Conservation (phyloP, 2,888 invertebrate genomes). For the Clepsis dumicolana region DNA sequence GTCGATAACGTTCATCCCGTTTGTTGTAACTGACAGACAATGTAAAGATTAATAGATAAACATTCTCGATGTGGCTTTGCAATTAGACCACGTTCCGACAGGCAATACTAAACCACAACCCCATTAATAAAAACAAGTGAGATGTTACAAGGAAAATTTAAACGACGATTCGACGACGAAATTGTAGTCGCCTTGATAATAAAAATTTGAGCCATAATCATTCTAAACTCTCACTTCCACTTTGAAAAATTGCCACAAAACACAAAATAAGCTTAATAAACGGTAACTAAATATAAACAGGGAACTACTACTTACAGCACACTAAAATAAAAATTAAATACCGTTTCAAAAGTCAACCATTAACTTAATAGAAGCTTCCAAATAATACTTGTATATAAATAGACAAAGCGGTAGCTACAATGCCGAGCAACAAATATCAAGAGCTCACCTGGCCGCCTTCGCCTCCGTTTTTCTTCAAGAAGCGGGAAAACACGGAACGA, state of each 20-base stretch:
- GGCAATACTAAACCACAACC: not conserved
- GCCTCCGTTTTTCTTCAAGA: slow-evolving; percentile 66
- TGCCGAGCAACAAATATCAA: slow-evolving; percentile 45
- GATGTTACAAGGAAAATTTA: not conserved
- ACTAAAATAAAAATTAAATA: slow-evolving; percentile 42
- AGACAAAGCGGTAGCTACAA: slow-evolving; percentile 25
- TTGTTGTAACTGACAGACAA: not conserved
- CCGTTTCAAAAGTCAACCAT: slow-evolving; percentile 14
- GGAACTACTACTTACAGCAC: slow-evolving; percentile 12
- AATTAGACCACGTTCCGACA: not conserved
- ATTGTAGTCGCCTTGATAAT: not conserved
- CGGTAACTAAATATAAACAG: not conserved
- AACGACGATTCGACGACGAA: too few relatives aligned
- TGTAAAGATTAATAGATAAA: not conserved
- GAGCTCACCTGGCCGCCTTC: slow-evolving; percentile 63
- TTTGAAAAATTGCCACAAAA: not conserved
- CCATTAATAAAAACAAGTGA: not conserved
- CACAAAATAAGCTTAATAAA: not conserved
- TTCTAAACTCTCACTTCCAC: not conserved
- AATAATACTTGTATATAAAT: slow-evolving; percentile 2
- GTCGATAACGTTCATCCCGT: not conserved
- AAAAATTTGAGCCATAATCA: not conserved
- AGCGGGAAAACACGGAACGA: slow-evolving; percentile 71
- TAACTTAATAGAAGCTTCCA: slow-evolving; percentile 1
- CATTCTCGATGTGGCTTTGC: not conserved